A percentile compares a stretch with the other conserved stretches of the same genome.
These are phyloP conservation scores for Esox lucius DNA, from an alignment of 2,797 vertebrate species.

Conservation along the genomic window DNA sequence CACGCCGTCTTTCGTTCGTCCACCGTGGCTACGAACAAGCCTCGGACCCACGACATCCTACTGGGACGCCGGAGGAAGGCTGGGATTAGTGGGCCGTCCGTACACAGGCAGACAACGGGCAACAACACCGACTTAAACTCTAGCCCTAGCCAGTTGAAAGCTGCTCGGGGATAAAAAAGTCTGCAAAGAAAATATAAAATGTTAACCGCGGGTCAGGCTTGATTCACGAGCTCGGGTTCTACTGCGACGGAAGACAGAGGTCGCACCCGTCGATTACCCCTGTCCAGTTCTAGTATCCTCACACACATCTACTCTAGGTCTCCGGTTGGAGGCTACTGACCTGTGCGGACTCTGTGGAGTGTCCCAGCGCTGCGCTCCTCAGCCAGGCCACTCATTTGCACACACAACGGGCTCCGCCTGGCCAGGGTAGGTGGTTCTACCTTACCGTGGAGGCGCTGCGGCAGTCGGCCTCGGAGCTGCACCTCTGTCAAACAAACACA, in stretches of 20 bases:
- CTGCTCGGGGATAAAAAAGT: no score
- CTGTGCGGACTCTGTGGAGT: constrained; percentile 69
- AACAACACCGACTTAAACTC: no score
- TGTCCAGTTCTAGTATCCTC: neutral
- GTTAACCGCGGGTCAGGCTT: no score
- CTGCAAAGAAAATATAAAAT: no score
- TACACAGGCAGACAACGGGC: neutral
- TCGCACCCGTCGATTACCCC: neutral
- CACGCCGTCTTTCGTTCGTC: constrained; percentile 92
- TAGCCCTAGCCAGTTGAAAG: no score
- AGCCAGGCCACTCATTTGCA: constrained; percentile 72
- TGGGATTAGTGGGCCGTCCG: neutral
- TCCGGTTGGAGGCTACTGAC: constrained; percentile 51
- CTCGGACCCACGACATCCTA: constrained; percentile 98
- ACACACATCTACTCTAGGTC: neutral
- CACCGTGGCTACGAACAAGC: constrained; percentile 87
- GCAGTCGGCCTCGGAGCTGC: neutral
- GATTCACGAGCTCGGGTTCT: neutral
- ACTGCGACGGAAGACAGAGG: neutral
- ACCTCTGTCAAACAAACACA: constrained; percentile 1
- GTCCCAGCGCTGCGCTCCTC: constrained; percentile 61
- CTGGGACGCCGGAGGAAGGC: neutral
- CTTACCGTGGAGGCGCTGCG: no score
- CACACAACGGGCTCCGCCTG: constrained; percentile 61
- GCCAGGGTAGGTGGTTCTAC: no score